phyloP scores from a whole-genome alignment of 2,113 vertebrate species.

The Melanerpes formicivorus region DNA sequence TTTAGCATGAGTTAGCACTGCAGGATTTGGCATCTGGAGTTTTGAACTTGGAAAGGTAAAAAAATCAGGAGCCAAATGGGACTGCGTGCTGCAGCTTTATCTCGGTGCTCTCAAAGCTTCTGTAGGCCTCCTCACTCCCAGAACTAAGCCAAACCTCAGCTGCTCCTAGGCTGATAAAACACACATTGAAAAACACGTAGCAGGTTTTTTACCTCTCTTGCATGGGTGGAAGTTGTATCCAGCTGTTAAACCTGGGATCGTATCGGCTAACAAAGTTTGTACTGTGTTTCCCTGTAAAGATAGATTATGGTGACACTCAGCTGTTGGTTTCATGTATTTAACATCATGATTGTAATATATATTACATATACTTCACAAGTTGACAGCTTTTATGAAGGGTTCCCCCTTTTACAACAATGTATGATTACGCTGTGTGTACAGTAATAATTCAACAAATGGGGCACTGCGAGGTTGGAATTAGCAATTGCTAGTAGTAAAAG shows the following conservation, averaged over 20 bases:
- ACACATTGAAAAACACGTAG: conserved; percentile 23
- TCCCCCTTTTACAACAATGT: conserved; percentile 56
- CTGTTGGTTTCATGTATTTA: conserved; percentile 67
- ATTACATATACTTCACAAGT: conserved; percentile 44
- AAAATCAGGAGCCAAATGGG: background rate
- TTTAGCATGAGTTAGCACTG: conserved; percentile 17
- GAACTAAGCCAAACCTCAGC: conserved; percentile 1
- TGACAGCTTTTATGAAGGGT: conserved; percentile 52
- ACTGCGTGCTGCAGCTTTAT: background rate
- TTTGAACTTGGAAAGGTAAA: background rate
- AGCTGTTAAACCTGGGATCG: conserved; percentile 99
- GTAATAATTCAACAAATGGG: conserved; percentile 63
- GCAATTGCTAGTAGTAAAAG: conserved; percentile 45
- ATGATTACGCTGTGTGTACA: conserved; percentile 51
- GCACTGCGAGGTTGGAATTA: conserved; percentile 59
- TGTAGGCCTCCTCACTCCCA: background rate
- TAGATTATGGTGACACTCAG: conserved; percentile 75
- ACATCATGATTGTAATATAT: conserved; percentile 57
- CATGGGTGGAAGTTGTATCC: conserved; percentile 99
- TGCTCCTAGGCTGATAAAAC: conserved; percentile 6
- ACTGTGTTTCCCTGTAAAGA: conserved; percentile 95
- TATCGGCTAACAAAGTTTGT: conserved; percentile 99
- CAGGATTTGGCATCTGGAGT: conserved; percentile 22
- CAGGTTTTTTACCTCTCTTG: conserved; percentile 91
- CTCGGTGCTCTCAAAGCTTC: background rate